Percentiles rank a stretch among this genome's conserved stretches.
Evolutionary conservation across 2,113 vertebrate species (phyloP).

Genomic region (Chaetorhynchus papuensis): DNA sequence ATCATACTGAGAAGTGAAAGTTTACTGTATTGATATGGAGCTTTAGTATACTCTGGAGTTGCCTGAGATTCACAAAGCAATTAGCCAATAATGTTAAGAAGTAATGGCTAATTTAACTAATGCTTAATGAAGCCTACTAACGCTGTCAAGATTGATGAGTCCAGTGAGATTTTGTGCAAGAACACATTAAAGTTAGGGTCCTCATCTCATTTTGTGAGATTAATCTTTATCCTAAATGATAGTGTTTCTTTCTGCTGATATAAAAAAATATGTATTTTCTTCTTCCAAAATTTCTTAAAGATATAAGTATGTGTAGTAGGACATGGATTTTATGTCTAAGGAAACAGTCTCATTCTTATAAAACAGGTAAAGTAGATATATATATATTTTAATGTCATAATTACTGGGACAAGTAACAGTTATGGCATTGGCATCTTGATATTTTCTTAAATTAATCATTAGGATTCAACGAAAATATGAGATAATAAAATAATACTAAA

Average conservation of each 20-base stretch:
- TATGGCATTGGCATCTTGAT: neutral
- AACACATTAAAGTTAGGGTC: conserved; percentile 57
- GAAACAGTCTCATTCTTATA: neutral
- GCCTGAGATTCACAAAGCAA: conserved; percentile 67
- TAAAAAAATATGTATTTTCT: too few relatives aligned
- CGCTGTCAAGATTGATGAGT: conserved; percentile 67
- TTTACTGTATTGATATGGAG: conserved; percentile 10
- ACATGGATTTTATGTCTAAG: neutral
- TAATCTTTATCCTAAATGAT: conserved; percentile 31
- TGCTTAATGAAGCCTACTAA: conserved; percentile 70
- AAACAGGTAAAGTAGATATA: neutral
- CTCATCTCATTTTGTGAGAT: conserved; percentile 51
- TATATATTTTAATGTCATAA: neutral
- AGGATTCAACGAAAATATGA: neutral
- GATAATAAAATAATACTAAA: neutral
- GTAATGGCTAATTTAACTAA: conserved; percentile 77
- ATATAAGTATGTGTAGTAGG: neutral
- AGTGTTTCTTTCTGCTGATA: neutral
- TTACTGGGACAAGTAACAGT: neutral
- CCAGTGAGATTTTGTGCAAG: conserved; percentile 52
- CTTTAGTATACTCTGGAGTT: conserved; percentile 68
- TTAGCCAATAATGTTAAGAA: conserved; percentile 74
- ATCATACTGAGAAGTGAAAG: conserved; percentile 25
- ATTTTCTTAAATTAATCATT: neutral
- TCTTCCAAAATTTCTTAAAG: neutral